Evolutionary conservation across 1,140 invertebrate species (phyloP).

Genomic region (Pollicipes pollicipes): DNA sequence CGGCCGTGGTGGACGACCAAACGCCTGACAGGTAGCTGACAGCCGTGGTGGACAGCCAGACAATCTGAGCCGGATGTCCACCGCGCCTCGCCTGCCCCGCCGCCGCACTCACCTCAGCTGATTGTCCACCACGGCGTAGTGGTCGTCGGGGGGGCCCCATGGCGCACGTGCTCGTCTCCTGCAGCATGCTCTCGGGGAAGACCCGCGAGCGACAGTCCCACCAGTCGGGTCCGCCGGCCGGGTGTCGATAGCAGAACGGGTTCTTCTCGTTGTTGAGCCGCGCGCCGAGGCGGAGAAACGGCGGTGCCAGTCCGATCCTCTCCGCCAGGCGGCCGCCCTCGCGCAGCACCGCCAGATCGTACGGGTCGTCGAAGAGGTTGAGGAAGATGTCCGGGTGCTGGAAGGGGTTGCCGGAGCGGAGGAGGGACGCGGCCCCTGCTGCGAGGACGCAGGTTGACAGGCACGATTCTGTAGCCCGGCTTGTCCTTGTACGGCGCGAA

Average conservation of each 20-base stretch:
- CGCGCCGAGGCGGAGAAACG: background rate
- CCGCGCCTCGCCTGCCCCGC: no score
- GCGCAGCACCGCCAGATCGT: constrained; percentile 34
- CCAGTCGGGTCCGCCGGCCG: background rate
- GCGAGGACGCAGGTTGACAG: constrained; percentile 50
- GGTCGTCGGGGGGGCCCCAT: constrained; percentile 26
- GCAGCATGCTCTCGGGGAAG: constrained; percentile 20
- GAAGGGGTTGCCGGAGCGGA: constrained; percentile 47
- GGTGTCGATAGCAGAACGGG: background rate
- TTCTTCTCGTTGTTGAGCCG: no score
- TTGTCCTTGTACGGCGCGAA: background rate
- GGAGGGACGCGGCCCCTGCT: constrained; percentile 47
- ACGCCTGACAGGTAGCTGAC: no score
- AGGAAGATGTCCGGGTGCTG: constrained; percentile 59
- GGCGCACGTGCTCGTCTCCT: constrained; percentile 25
- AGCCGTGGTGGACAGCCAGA: no score
- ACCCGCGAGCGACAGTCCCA: constrained; percentile 36
- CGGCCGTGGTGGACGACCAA: no score
- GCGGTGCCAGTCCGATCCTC: background rate
- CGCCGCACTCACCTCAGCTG: constrained; percentile 24
- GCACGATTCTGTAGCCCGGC: constrained; percentile 19
- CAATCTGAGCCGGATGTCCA: no score
- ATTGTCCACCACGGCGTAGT: constrained; percentile 27
- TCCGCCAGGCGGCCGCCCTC: constrained; percentile 23
- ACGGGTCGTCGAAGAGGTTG: constrained; percentile 48